phyloP scores from a whole-genome alignment of 37 sponge, comb jelly and placozoan genomes.

The Spongilla lacustris region DNA sequence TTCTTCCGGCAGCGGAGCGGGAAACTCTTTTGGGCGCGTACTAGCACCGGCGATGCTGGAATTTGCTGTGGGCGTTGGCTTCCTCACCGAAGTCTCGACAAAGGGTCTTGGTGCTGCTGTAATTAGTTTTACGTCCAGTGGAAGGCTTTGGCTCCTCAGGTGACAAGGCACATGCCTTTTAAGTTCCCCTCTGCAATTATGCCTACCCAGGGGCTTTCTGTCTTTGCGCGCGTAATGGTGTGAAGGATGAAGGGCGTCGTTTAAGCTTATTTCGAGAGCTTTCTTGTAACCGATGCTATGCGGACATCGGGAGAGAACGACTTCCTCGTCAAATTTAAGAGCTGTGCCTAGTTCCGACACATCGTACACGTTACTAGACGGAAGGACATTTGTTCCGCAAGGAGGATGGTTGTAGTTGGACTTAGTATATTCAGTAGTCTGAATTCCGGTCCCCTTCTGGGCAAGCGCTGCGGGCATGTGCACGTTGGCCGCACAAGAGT shows the following conservation, averaged over 20 bases:
- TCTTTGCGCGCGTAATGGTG: not conserved
- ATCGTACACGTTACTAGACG: not conserved
- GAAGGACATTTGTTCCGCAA: not conserved
- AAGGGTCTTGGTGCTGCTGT: not conserved
- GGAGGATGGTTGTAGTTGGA: not conserved
- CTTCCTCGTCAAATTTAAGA: slow-evolving; percentile 57
- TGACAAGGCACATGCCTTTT: slow-evolving; percentile 47
- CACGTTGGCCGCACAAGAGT: slow-evolving; percentile 18
- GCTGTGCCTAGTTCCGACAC: slow-evolving; percentile 24
- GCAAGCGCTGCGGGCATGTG: not conserved
- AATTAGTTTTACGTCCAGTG: not conserved
- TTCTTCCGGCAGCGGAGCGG: not conserved
- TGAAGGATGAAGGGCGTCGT: not conserved
- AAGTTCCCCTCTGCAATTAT: slow-evolving; percentile 32
- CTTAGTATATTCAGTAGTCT: not conserved
- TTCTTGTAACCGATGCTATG: slow-evolving; percentile 17
- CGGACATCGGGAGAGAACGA: slow-evolving; percentile 34
- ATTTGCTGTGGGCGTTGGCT: not conserved
- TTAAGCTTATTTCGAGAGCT: not conserved
- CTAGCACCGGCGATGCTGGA: not conserved
- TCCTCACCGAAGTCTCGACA: not conserved
- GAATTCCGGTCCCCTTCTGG: not conserved
- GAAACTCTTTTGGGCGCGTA: not conserved
- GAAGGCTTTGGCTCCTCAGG: not conserved
- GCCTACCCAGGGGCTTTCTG: not conserved